A percentile compares a stretch with the other conserved stretches of the same genome.
phyloP scores from a whole-genome alignment of 2,113 vertebrate species.

The Oenanthe oenanthe region DNA sequence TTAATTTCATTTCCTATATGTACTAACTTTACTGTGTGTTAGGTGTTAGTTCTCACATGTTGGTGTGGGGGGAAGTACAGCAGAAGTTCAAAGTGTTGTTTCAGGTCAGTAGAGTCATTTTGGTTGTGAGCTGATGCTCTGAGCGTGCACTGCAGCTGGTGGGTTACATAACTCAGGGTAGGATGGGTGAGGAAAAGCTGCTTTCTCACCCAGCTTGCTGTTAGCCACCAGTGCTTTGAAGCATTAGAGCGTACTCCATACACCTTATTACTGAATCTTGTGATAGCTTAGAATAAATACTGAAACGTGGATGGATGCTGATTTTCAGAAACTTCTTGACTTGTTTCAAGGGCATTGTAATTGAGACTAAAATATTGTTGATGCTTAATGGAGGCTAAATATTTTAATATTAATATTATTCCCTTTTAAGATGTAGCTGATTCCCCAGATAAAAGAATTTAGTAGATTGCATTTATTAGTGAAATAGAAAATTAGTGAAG shows the following conservation, averaged over 20 bases:
- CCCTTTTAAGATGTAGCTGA: neutral
- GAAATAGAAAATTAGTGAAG: neutral
- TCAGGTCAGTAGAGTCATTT: neutral
- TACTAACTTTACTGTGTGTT: fast-evolving
- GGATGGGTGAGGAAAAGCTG: neutral
- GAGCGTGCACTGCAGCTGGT: neutral
- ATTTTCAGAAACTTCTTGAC: neutral
- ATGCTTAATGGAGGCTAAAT: neutral
- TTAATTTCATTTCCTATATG: fast-evolving
- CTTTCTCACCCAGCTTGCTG: neutral
- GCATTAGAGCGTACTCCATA: neutral
- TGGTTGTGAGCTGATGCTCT: neutral
- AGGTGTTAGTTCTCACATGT: fast-evolving
- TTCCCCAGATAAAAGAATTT: neutral
- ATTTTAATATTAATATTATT: neutral
- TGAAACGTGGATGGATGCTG: neutral
- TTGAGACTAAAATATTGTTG: neutral
- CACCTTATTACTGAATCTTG: neutral
- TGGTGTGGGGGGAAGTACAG: fast-evolving
- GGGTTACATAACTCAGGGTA: fast-evolving
- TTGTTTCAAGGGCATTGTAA: neutral
- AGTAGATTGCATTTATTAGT: neutral
- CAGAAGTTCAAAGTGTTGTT: neutral
- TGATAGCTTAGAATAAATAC: neutral
- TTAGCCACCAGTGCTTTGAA: neutral